Percentiles rank a stretch among this genome's conserved stretches.
Evolutionary conservation across 2,888 invertebrate genomes (phyloP).

Genomic region (Leucophenga montana): DNA sequence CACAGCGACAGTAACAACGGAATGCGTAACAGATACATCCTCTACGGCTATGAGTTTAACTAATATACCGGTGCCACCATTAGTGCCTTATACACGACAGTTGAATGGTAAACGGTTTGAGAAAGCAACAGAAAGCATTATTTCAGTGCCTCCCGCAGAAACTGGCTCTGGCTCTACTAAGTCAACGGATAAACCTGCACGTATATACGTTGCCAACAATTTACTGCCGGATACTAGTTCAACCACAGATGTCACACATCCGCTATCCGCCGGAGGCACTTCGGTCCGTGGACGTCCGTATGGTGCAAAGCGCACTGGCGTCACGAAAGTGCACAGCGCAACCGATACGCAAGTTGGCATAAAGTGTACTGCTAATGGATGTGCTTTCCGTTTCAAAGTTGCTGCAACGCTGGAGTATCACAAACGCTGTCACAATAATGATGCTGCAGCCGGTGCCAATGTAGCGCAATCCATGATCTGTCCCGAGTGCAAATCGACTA

Average conservation of each 20-base stretch:
- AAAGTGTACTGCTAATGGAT: conserved; percentile 68
- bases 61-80: conserved; percentile 48
- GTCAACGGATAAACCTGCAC: conserved; percentile 59
- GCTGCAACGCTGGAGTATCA: conserved; percentile 67
- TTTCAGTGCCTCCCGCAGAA: not conserved
- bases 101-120: not conserved
- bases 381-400: conserved; percentile 70
- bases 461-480: conserved; percentile 73
- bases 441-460: conserved; percentile 14
- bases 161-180: conserved; percentile 1
- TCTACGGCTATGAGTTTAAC: conserved; percentile 16
- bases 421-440: conserved; percentile 66
- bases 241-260: conserved; percentile 21
- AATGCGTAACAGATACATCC: not conserved
- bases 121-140: not conserved
- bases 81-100: conserved; percentile 44
- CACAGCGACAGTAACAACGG: not conserved
- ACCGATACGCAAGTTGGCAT: conserved; percentile 53
- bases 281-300: conserved; percentile 70
- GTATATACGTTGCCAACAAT: conserved; percentile 72
- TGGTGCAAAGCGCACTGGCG: conserved; percentile 68
- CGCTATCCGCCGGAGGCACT: conserved; percentile 57
- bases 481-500: conserved; percentile 77
- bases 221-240: conserved; percentile 52
- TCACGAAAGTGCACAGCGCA: conserved; percentile 57